Conservation (phyloP, 2,797 vertebrate genomes). For the Hyperoplus immaculatus region DNA sequence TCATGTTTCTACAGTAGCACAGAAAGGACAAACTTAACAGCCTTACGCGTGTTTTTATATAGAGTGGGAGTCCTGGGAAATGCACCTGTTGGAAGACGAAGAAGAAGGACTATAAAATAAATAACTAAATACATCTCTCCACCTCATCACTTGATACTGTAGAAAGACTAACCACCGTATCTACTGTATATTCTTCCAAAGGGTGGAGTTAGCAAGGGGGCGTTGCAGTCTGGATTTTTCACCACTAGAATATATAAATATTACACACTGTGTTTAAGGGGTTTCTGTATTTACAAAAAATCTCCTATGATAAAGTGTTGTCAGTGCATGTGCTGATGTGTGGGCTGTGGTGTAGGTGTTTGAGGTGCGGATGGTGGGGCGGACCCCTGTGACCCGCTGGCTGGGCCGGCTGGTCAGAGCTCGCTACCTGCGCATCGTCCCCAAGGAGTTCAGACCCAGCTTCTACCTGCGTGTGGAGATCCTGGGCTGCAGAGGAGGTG, state of each 20-base stretch:
- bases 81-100: too few relatives aligned
- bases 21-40: too few relatives aligned
- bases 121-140: too few relatives aligned
- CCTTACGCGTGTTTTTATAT: too few relatives aligned
- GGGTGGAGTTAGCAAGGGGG: too few relatives aligned
- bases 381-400: conserved; percentile 82
- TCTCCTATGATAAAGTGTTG: neutral
- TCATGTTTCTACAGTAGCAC: too few relatives aligned
- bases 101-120: too few relatives aligned
- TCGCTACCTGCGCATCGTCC: conserved; percentile 86
- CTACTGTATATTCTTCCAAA: too few relatives aligned
- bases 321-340: neutral
- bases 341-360: conserved; percentile 74
- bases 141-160: too few relatives aligned
- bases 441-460: conserved; percentile 83
- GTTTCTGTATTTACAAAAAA: neutral
- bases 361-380: conserved; percentile 83
- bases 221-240: too few relatives aligned
- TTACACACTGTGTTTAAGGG: neutral
- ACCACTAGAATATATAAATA: neutral
- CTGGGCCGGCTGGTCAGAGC: conserved; percentile 80
- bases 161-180: too few relatives aligned
- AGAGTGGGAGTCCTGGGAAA: too few relatives aligned
- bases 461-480: conserved; percentile 88
- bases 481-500: conserved; percentile 87